phyloP scores from a whole-genome alignment of 2,113 vertebrate genomes.

The Dipodomys ordii region DNA sequence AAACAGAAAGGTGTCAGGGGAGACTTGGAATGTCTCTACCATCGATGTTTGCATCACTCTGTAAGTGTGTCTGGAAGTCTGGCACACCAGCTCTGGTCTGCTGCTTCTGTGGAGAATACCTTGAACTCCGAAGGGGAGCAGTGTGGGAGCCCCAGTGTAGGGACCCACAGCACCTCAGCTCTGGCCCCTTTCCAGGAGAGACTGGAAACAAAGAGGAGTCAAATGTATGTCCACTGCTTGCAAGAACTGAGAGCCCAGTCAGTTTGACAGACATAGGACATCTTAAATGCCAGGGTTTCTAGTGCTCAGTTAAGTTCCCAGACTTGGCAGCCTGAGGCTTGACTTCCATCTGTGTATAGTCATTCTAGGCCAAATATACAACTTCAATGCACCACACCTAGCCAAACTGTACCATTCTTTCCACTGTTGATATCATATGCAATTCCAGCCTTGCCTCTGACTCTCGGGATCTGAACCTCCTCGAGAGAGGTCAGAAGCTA shows the following conservation, averaged over 20 bases:
- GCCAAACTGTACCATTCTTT: not conserved
- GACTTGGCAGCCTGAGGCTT: not conserved
- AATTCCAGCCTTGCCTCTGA: not conserved
- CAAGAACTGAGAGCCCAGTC: not conserved
- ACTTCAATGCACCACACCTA: not conserved
- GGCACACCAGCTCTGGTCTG: not conserved
- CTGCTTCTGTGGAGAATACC: not conserved
- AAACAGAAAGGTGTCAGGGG: slow-evolving; percentile 14
- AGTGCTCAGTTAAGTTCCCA: not conserved
- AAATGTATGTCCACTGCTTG: not conserved
- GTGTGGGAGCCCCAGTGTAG: not conserved
- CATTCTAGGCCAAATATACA: not conserved
- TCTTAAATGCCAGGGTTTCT: not conserved
- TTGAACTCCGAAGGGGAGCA: not conserved
- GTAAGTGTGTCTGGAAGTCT: slow-evolving; percentile 31
- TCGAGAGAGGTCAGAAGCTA: not conserved
- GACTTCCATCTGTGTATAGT: not conserved
- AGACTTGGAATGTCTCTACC: slow-evolving; percentile 8
- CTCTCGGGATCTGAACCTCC: not conserved
- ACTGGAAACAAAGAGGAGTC: not conserved
- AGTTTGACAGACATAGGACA: not conserved
- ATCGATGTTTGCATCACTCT: not conserved
- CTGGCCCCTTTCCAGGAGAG: not conserved
- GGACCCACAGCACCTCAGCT: not conserved
- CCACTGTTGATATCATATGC: not conserved